Base-by-base conservation (phyloP, 2,113 vertebrate genomes). In the Plotosus lineatus region DNA sequence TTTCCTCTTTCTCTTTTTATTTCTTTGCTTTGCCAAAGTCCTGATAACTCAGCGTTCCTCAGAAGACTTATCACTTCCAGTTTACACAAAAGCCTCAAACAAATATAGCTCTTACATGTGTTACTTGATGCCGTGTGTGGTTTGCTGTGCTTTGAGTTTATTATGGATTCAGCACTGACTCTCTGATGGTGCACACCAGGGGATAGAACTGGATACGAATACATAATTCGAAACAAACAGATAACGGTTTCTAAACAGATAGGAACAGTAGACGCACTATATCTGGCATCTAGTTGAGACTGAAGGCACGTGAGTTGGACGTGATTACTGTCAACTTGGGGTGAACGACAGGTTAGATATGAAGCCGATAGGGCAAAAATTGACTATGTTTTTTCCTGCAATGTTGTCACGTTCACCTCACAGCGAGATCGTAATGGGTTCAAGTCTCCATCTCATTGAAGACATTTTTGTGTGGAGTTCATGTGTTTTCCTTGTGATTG, bases 31-130 rank as follows among this genome's bases (percentile, higher is more conserved):
- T 66, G 63, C 63, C 21, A 28, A 58, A 28, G 50, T 53, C 53
- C 53, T 28, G 11, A 36, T 19, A 36, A 17, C 60, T 63, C 11
- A n/a, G 23, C 53, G 23, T 33, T 61, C 14, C 21, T 66, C 63
- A 40, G 38, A 66, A 40, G 36, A 40, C 63, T 48, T 26, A 19
- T 31, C 3, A 12, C 28, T 46, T 46, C 46, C 42, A 4, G 42
- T 8, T 26, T 8, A 69, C 2, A 69, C 65, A 26, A 38, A 68
- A 11, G 6, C n/a, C 12, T 28, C 4, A 6, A 17, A 71, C 26
- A 48, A 71, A 71, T 71, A 48, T 31, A 71, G 26, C 68, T 71
- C 68, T 7, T 71, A 28, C 6, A 48, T 9, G 44, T 50, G 68
- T 21, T 50, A 71, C 68, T 15, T 48, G 68, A 71, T 50, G 68